phyloP scores from a whole-genome alignment of 2,113 vertebrate species.

The Cyanocitta stelleri region DNA sequence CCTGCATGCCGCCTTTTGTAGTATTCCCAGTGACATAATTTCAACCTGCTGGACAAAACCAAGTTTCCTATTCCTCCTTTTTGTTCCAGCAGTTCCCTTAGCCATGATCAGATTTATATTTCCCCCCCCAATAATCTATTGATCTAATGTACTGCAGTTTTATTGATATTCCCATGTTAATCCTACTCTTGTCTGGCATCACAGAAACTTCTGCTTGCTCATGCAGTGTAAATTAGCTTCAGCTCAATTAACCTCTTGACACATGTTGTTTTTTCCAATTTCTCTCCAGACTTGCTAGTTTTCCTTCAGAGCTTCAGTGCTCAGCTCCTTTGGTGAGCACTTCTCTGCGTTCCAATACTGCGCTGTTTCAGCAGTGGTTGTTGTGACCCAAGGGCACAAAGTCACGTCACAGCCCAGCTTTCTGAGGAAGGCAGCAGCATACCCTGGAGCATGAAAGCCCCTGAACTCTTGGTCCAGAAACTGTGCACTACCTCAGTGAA shows the following conservation, averaged over 20 bases:
- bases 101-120: neutral
- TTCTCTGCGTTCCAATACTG: neutral
- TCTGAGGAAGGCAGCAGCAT: neutral
- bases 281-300: neutral
- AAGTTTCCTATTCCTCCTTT: neutral
- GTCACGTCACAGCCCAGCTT: neutral
- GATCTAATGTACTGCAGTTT: neutral
- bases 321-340: neutral
- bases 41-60: neutral
- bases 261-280: slow-evolving; percentile 1
- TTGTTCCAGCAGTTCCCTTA: neutral
- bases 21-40: neutral
- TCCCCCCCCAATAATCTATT: neutral
- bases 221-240: slow-evolving; percentile 26
- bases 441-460: neutral
- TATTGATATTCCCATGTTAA: slow-evolving; percentile 18
- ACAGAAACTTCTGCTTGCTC: slow-evolving; percentile 20
- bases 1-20: neutral
- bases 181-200: neutral
- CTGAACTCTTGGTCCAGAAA: neutral
- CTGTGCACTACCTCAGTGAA: neutral
- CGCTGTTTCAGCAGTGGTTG: neutral
- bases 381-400: neutral
- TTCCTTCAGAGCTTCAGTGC: neutral
- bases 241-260: slow-evolving; percentile 50